Percentiles rank a stretch among this genome's conserved stretches.
These are phyloP conservation scores for Eueides isabella DNA, from an alignment of 1,140 invertebrate species.

Conservation along the genomic window DNA sequence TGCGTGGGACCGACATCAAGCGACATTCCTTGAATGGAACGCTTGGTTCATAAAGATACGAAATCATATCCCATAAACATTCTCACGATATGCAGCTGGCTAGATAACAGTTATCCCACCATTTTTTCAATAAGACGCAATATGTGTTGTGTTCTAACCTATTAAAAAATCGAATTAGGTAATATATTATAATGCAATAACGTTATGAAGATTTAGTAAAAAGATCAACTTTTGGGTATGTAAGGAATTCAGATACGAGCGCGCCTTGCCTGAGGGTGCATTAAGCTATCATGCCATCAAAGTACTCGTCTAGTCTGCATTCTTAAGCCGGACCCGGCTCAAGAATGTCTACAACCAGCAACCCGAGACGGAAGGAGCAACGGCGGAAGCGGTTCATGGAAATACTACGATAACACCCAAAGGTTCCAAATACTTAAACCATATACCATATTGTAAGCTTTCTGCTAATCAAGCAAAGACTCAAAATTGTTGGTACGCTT, in stretches of 20 bases:
- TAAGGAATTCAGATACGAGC: conserved; percentile 56
- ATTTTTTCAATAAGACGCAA: not conserved
- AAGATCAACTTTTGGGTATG: conserved; percentile 60
- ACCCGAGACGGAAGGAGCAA: conserved; percentile 79
- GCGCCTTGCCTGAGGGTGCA: conserved; percentile 50
- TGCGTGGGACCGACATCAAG: conserved; percentile 61
- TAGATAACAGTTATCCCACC: conserved; percentile 26
- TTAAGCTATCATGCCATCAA: conserved; percentile 71
- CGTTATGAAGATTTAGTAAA: conserved; percentile 39
- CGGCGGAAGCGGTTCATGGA: conserved; percentile 79
- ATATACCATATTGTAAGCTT: conserved; percentile 12
- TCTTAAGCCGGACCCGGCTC: conserved; percentile 65
- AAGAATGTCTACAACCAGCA: conserved; percentile 75
- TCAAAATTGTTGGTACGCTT: conserved; percentile 24
- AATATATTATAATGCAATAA: conserved; percentile 27
- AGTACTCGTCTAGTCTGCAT: conserved; percentile 68
- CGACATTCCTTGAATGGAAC: conserved; percentile 66
- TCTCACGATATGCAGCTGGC: conserved; percentile 37
- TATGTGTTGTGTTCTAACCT: not conserved
- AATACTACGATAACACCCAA: conserved; percentile 42
- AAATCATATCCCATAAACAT: conserved; percentile 45
- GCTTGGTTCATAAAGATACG: conserved; percentile 53
- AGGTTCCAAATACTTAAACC: conserved; percentile 34
- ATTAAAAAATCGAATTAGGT: not conserved
- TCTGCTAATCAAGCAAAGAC: conserved; percentile 16